Percentiles rank a stretch among this genome's conserved stretches.
These are phyloP conservation scores for Pyralis farinalis DNA, from an alignment of 2,888 invertebrate genomes.

Conservation along the genomic window DNA sequence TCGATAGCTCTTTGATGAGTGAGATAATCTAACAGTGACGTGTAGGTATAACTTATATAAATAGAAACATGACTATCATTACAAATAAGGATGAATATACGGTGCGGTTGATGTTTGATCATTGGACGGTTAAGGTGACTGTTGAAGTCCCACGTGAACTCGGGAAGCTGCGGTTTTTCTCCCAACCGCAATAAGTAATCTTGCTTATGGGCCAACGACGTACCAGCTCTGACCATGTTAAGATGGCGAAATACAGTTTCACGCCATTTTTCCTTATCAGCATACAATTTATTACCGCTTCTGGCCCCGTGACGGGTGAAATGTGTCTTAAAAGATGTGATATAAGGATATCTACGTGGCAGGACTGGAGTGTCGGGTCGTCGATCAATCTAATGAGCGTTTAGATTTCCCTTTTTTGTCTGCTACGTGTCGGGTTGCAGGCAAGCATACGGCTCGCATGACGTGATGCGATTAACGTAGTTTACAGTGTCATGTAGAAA, in stretches of 20 bases:
- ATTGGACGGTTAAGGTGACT: slow-evolving; percentile 33
- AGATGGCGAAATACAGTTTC: slow-evolving; percentile 55
- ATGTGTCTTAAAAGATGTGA: slow-evolving; percentile 53
- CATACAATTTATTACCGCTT: slow-evolving; percentile 56
- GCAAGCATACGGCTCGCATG: too few species aligned
- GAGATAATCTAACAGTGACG: too few species aligned
- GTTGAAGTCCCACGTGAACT: slow-evolving; percentile 47
- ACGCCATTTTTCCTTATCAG: slow-evolving; percentile 57
- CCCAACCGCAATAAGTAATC: slow-evolving; percentile 45
- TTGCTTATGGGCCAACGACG: slow-evolving; percentile 33
- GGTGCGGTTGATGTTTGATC: slow-evolving; percentile 58
- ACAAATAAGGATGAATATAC: too few species aligned
- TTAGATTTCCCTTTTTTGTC: too few species aligned
- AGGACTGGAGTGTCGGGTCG: slow-evolving; percentile 28
- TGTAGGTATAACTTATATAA: too few species aligned
- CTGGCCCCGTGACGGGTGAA: slow-evolving; percentile 54
- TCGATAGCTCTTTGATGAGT: neutral
- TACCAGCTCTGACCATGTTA: slow-evolving; percentile 35
- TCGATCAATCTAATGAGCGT: slow-evolving; percentile 12
- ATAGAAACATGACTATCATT: too few species aligned
- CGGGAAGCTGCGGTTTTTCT: slow-evolving; percentile 63
- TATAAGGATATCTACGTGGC: slow-evolving; percentile 44
- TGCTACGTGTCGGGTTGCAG: too few species aligned
- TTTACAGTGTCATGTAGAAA: too few species aligned
- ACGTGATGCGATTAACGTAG: too few species aligned